Conservation (phyloP, 2,797 vertebrate genomes). For the Brachyrhaphis roseni region DNA sequence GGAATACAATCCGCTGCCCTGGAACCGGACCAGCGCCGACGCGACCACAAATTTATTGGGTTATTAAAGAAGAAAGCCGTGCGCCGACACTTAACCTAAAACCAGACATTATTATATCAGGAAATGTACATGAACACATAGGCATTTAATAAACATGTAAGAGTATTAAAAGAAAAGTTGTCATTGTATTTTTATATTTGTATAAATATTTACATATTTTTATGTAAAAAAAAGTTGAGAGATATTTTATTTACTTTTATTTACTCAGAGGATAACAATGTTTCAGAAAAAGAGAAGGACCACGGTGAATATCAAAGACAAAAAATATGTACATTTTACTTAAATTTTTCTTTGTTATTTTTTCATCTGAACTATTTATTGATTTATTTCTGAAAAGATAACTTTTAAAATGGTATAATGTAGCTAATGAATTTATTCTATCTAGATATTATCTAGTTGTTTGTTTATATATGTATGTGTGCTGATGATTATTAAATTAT, state of each 20-base stretch:
- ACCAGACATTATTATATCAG: neutral
- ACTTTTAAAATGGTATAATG: too few species aligned
- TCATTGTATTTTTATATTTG: neutral
- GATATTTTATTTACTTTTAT: neutral
- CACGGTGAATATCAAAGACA: neutral
- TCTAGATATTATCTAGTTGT: neutral
- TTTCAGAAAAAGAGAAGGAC: neutral
- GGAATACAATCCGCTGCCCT: conserved; percentile 59
- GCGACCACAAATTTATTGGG: neutral
- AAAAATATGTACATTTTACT: neutral
- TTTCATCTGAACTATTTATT: neutral
- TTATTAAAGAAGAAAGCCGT: neutral
- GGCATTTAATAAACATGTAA: neutral
- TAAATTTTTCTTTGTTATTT: neutral
- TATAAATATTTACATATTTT: neutral
- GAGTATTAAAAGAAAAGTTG: neutral
- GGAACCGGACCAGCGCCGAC: neutral
- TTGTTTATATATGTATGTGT: neutral
- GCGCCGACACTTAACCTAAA: neutral
- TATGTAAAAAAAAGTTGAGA: too few species aligned
- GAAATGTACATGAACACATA: neutral
- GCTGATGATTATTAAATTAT: neutral
- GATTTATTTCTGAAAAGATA: neutral
- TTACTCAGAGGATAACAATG: neutral
- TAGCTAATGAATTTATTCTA: too few species aligned